Conservation (phyloP, 2,113 vertebrate species). For the Camelus bactrianus region DNA sequence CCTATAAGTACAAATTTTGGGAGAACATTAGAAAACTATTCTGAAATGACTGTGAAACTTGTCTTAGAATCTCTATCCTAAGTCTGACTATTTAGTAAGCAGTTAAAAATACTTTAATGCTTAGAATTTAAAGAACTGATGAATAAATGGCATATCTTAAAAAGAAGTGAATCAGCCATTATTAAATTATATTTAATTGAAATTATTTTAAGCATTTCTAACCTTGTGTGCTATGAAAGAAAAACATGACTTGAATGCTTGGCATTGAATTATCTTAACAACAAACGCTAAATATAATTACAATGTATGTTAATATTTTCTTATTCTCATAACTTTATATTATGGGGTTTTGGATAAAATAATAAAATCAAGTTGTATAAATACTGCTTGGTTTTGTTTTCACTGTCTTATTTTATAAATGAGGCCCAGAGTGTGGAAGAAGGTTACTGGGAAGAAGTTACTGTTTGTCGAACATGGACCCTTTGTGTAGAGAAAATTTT, state of each 20-base stretch:
- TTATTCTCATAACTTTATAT: background rate
- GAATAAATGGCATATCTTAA: background rate
- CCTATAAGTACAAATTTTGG: background rate
- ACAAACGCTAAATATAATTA: background rate
- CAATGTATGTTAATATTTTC: background rate
- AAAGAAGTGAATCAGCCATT: background rate
- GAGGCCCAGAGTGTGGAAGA: background rate
- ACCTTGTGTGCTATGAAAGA: background rate
- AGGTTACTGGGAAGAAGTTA: background rate
- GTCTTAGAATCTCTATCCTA: background rate
- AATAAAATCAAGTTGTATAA: background rate
- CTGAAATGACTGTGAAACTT: conserved; percentile 34
- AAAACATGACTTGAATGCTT: background rate
- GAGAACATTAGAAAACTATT: background rate
- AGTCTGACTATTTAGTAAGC: background rate
- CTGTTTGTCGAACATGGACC: background rate
- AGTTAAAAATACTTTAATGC: background rate
- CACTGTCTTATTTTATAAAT: background rate
- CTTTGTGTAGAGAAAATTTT: background rate
- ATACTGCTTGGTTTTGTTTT: background rate
- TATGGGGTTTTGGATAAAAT: background rate
- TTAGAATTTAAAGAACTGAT: background rate
- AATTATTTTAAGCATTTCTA: conserved; percentile 36
- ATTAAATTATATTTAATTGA: background rate
- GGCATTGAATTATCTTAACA: background rate